Evolutionary conservation across 2,888 invertebrate genomes (phyloP).

Genomic region (Oxytorus armatus): DNA sequence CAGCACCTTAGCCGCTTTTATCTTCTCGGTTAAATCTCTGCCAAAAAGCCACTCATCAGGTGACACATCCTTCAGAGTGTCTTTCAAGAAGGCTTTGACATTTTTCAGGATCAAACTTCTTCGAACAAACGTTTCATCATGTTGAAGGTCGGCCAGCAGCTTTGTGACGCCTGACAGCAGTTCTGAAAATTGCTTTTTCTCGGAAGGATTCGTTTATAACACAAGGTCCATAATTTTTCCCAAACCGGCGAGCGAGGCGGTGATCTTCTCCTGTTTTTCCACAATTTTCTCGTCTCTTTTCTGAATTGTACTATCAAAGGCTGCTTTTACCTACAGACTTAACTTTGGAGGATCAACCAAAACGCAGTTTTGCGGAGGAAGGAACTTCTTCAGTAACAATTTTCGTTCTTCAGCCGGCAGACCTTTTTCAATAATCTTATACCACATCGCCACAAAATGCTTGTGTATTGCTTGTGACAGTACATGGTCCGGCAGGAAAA

Average conservation of each 20-base stretch:
- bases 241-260: slow-evolving; percentile 40
- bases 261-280: slow-evolving; percentile 50
- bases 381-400: slow-evolving; percentile 40
- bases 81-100: slow-evolving; percentile 23
- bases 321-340: slow-evolving; percentile 56
- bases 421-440: slow-evolving; percentile 60
- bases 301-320: slow-evolving; percentile 38
- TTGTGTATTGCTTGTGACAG: slow-evolving; percentile 45
- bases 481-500: slow-evolving; percentile 28
- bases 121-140: slow-evolving; percentile 27
- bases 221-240: background rate
- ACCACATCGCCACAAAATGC: slow-evolving; percentile 35
- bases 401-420: slow-evolving; percentile 55
- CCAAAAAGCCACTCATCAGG: slow-evolving; percentile 26
- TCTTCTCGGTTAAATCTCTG: background rate
- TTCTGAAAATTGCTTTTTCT: background rate
- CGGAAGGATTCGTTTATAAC: slow-evolving; percentile 17
- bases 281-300: slow-evolving; percentile 60
- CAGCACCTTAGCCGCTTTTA: slow-evolving; percentile 12
- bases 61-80: slow-evolving; percentile 13
- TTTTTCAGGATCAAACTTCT: slow-evolving; percentile 47
- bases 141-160: slow-evolving; percentile 33
- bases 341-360: slow-evolving; percentile 60
- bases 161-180: background rate
- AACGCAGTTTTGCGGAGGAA: slow-evolving; percentile 52